Percentiles rank a stretch among this genome's conserved stretches.
These are phyloP conservation scores for Drosophila carrolli DNA, from an alignment of 1,140 invertebrate species.

Conservation along the genomic window DNA sequence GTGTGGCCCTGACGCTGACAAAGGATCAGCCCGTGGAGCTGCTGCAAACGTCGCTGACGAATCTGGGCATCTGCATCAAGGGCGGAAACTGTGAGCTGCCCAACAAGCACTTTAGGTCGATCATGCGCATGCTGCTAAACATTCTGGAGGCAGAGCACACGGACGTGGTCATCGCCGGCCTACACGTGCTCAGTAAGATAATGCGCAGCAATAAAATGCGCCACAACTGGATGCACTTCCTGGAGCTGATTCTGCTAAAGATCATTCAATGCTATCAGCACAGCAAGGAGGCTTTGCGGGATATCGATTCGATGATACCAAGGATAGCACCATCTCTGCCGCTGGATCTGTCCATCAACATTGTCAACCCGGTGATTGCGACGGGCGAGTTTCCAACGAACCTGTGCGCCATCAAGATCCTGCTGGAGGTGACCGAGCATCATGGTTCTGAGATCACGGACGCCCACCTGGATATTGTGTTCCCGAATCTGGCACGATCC, in stretches of 20 bases:
- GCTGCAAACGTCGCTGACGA: constrained; percentile 76
- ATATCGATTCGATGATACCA: constrained; percentile 87
- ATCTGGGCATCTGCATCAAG: constrained; percentile 85
- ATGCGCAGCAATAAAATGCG: constrained; percentile 91
- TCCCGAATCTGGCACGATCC: constrained; percentile 94
- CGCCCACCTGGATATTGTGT: constrained; percentile 90
- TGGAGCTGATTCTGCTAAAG: constrained; percentile 94
- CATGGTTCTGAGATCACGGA: constrained; percentile 89
- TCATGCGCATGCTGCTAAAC: constrained; percentile 91
- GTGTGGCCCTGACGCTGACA: constrained; percentile 74
- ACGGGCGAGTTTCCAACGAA: constrained; percentile 94
- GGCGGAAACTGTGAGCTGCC: constrained; percentile 85
- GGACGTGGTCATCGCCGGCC: constrained; percentile 89
- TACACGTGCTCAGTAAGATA: constrained; percentile 92
- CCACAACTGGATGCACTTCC: constrained; percentile 92
- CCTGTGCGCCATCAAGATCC: constrained; percentile 96
- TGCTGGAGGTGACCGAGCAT: constrained; percentile 93
- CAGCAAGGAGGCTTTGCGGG: constrained; percentile 88
- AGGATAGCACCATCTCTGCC: constrained; percentile 91
- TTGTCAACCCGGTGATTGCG: constrained; percentile 91
- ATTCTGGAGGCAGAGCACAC: constrained; percentile 89
- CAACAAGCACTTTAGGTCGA: constrained; percentile 88
- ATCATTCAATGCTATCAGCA: constrained; percentile 93
- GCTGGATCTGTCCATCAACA: constrained; percentile 88
- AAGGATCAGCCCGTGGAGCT: constrained; percentile 69